Conservation (phyloP, 2,888 invertebrate genomes). For the Polylopha cassiicola region DNA sequence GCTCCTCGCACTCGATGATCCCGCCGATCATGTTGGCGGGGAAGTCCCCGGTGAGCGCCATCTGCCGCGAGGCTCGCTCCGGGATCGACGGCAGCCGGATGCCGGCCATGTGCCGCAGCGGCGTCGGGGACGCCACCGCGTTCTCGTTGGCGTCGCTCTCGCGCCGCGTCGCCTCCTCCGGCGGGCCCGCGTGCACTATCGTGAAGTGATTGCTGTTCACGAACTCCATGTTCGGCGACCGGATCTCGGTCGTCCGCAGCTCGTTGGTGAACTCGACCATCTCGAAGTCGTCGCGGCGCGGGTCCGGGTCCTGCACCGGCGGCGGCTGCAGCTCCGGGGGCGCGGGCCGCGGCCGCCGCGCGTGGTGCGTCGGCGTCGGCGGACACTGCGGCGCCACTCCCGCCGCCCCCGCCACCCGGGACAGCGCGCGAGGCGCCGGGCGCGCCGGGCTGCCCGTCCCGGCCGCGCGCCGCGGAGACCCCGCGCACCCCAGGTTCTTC, state of each 20-base stretch:
- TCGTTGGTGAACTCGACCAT: conserved; percentile 71
- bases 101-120: conserved; percentile 82
- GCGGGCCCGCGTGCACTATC: conserved; percentile 71
- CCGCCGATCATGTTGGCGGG: conserved; percentile 74
- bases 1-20: conserved; percentile 84
- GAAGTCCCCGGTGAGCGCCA: conserved; percentile 75
- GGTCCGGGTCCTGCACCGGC: conserved; percentile 60
- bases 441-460: conserved; percentile 61
- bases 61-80: conserved; percentile 79
- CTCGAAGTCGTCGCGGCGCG: conserved; percentile 60
- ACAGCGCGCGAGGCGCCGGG: conserved; percentile 80
- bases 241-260: conserved; percentile 69
- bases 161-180: conserved; percentile 64
- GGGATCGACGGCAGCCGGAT: conserved; percentile 89
- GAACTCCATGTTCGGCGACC: conserved; percentile 75
- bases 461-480: conserved; percentile 55
- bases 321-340: conserved; percentile 75
- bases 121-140: conserved; percentile 76
- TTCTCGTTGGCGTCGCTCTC: conserved; percentile 68
- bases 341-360: conserved; percentile 80
- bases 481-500: conserved; percentile 62
- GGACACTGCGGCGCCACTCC: conserved; percentile 84
- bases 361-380: conserved; percentile 92
- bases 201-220: conserved; percentile 77
- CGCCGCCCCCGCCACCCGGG: conserved; percentile 77